Percentiles rank a stretch among this genome's conserved stretches.
Conservation (phyloP, 2,797 vertebrate genomes). For the Dipus sagitta region DNA sequence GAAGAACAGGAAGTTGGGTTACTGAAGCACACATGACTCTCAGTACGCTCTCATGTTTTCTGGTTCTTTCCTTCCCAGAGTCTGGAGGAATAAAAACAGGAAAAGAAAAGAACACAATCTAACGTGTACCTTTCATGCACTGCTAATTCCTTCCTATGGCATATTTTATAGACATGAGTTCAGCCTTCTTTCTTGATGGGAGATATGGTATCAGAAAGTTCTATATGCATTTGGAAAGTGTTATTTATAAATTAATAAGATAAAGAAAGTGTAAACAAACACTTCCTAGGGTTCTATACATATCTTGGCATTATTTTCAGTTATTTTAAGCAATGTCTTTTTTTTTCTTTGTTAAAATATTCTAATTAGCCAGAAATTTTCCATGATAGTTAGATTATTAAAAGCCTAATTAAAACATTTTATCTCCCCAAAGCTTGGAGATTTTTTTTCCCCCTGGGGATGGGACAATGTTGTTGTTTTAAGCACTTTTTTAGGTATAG, state of each 20-base stretch:
- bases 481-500: conserved; percentile 27
- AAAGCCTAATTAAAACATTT: conserved; percentile 60
- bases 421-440: conserved; percentile 38
- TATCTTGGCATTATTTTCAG: conserved; percentile 55
- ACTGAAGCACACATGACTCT: not conserved
- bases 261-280: conserved; percentile 23
- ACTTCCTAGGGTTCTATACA: conserved; percentile 11
- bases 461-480: not conserved
- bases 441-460: not conserved
- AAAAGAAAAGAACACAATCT: not conserved
- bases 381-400: conserved; percentile 64
- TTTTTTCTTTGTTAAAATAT: conserved; percentile 73
- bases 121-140: not conserved
- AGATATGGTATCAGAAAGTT: conserved; percentile 15
- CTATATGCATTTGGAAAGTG: not conserved
- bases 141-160: not conserved
- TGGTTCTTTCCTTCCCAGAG: not conserved
- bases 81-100: not conserved
- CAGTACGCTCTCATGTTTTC: not conserved
- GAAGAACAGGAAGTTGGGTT: not conserved
- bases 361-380: conserved; percentile 72
- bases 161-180: conserved; percentile 9
- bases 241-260: conserved; percentile 29
- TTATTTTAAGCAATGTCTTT: conserved; percentile 62
- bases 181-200: not conserved